A percentile compares a stretch with the other conserved stretches of the same genome.
Evolutionary conservation across 2,113 vertebrate species (phyloP).

Genomic region (Myotis brandtii): DNA sequence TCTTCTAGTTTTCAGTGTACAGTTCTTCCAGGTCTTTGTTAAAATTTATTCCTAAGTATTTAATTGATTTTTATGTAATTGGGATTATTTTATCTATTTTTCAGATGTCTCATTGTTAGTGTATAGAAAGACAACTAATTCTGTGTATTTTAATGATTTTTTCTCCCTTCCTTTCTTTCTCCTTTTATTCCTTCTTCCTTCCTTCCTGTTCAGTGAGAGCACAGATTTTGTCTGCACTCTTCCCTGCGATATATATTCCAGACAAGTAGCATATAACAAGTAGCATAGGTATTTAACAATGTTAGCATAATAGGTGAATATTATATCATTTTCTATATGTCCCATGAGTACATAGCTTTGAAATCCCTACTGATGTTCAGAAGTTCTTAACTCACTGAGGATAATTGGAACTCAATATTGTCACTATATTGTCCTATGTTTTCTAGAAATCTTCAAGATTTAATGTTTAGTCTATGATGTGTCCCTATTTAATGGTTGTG

Average conservation of each 20-base stretch:
- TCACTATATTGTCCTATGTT: background rate
- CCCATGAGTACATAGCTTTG: background rate
- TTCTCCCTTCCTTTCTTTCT: too few relatives aligned
- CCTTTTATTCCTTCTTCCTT: background rate
- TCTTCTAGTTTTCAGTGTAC: background rate
- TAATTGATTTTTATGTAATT: background rate
- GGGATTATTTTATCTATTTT: background rate
- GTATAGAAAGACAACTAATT: background rate
- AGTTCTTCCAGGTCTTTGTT: background rate
- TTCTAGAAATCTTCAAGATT: background rate
- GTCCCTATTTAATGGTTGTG: background rate
- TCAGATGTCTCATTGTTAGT: background rate
- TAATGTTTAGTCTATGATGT: background rate
- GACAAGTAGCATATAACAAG: background rate
- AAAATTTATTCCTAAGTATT: background rate
- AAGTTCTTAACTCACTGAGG: background rate
- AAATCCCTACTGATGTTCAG: background rate
- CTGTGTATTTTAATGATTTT: background rate
- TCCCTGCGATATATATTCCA: background rate
- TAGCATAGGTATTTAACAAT: background rate
- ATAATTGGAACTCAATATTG: background rate
- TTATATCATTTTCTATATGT: background rate
- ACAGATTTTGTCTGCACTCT: background rate
- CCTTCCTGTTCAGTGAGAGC: background rate
- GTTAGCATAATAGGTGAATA: background rate